Evolutionary conservation across 2,797 vertebrate species (phyloP), one percentile per base, ranked within the genome.

Genomic region (Apogon hyalosoma): DNA sequence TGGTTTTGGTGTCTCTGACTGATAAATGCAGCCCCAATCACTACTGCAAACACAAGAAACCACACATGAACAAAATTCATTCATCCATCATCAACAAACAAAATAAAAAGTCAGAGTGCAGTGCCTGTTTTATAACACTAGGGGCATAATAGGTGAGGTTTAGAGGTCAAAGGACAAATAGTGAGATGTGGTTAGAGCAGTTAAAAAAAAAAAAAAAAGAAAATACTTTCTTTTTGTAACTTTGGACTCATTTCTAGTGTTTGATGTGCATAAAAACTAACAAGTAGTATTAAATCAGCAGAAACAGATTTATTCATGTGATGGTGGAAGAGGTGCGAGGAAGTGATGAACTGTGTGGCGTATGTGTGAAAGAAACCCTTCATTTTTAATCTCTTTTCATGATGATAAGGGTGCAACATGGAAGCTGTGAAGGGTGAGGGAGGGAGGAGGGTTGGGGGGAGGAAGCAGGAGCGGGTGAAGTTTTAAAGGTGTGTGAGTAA

Each of bases 401-500:
- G 45, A 42, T 53, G 81, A 87, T 83, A 80, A 85, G 75, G 47
- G 10, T 18, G 12, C 15, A 24, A 50, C 39, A 33, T 48, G 59
- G 52, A 14, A 33, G 46, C 61, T 85, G 72, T 79, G 33, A 63
- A 11, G 76, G 73, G 53, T 33, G 65, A 73, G 69, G 70, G 75
- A 49, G 79, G 31, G 77, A 59, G 61, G 56, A 63, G 62, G 47
- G 69, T 56, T 51, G 36, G 56, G 69, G 64, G 73, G 87, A 87
- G 86, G 87, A 87, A 88, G 80, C 75, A 59, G 62, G 84, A 79
- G 63, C 14, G 71, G 65, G 80, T 77, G 80, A 84, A 69, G 83
- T 87, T 88, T 83, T 52, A 81, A 82, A 85, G 82, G 80, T 89
- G 79, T 75, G 65, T 66, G 78, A 71, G 74, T 48, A 80, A 88